These are phyloP conservation scores for Napeogenes sylphis DNA, from an alignment of 2,888 invertebrate species.

Conservation along the genomic window DNA sequence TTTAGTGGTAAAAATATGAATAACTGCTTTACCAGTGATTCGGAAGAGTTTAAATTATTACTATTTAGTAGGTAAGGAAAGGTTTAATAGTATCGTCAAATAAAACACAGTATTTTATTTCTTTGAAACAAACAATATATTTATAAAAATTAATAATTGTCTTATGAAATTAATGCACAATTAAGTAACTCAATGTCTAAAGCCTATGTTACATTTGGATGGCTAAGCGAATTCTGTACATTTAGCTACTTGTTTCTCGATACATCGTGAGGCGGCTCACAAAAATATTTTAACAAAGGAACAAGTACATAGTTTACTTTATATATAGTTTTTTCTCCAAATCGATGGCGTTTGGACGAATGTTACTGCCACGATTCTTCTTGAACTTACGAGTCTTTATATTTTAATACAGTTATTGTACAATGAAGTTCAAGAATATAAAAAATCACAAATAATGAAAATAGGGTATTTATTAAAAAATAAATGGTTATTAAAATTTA, in stretches of 20 bases:
- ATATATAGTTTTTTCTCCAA: background rate
- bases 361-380: too few relatives aligned
- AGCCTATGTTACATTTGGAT: conserved; percentile 40
- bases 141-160: conserved; percentile 49
- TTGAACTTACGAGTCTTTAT: too few relatives aligned
- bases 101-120: conserved; percentile 36
- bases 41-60: background rate
- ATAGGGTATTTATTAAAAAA: conserved; percentile 2
- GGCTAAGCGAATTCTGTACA: conserved; percentile 42
- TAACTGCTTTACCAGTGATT: too few relatives aligned
- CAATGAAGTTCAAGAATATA: too few relatives aligned
- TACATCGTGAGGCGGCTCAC: conserved; percentile 31
- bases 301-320: conserved; percentile 23
- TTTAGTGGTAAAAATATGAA: too few relatives aligned
- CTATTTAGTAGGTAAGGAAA: background rate
- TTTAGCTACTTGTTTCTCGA: conserved; percentile 31
- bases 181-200: conserved; percentile 61
- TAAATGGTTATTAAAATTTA: too few relatives aligned
- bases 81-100: conserved; percentile 16
- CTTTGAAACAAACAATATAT: conserved; percentile 62
- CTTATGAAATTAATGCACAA: conserved; percentile 44
- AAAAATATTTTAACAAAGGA: conserved; percentile 28
- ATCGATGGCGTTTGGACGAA: too few relatives aligned
- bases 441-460: conserved; percentile 5
- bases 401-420: too few relatives aligned